Percentiles rank a stretch among this genome's conserved stretches.
Evolutionary conservation across 2,888 invertebrate genomes (phyloP).

Genomic region (Lasioglossum leucozonium): DNA sequence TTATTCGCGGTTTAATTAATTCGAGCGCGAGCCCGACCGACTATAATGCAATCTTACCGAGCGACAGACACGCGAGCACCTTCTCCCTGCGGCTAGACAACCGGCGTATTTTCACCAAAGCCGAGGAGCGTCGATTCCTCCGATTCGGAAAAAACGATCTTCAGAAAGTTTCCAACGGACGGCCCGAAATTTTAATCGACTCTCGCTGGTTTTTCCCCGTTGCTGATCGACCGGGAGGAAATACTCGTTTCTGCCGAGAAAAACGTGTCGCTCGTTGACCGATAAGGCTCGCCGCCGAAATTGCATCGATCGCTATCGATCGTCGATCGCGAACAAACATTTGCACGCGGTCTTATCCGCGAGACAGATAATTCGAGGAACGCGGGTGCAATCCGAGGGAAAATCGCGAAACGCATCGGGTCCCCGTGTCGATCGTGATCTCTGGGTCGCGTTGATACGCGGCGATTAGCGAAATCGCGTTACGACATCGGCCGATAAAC

Average conservation of each 20-base stretch:
- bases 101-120: constrained; percentile 70
- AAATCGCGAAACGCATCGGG: neutral
- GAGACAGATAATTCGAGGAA: constrained; percentile 24
- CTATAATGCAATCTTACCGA: constrained; percentile 66
- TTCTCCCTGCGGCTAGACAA: constrained; percentile 66
- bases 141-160: constrained; percentile 31
- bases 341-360: constrained; percentile 1
- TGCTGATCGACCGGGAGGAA: neutral
- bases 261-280: neutral
- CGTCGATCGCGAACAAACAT: constrained; percentile 31
- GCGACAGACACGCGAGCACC: constrained; percentile 45
- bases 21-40: constrained; percentile 39
- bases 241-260: neutral
- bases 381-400: neutral
- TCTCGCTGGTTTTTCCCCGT: neutral
- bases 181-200: neutral
- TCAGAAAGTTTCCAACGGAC: neutral
- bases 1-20: constrained; percentile 55
- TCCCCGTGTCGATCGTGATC: constrained; percentile 10
- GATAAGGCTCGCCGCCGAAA: constrained; percentile 24
- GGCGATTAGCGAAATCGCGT: constrained; percentile 46
- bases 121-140: constrained; percentile 15
- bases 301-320: constrained; percentile 35
- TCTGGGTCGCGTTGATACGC: constrained; percentile 24
- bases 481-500: constrained; percentile 48